Percentiles rank a stretch among this genome's conserved stretches.
phyloP scores from a whole-genome alignment of 2,888 invertebrate genomes.

The Schizaphis graminum region DNA sequence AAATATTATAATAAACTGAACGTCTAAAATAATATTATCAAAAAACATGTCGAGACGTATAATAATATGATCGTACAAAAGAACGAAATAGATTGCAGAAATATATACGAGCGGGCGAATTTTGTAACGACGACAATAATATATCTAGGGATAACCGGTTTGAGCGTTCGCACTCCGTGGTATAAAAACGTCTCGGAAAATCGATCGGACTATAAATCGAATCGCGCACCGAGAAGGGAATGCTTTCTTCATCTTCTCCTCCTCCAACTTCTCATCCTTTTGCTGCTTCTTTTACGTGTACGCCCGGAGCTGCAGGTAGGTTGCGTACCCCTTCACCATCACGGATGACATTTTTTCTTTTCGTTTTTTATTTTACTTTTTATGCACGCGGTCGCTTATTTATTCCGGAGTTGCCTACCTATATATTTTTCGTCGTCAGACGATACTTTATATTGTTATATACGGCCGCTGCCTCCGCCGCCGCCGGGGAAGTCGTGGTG shows the following conservation, averaged over 20 bases:
- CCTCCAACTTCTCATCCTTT: not conserved
- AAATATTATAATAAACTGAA: not conserved
- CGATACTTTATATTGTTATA: slow-evolving; percentile 56
- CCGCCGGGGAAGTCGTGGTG: slow-evolving; percentile 56
- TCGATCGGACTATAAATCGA: slow-evolving; percentile 64
- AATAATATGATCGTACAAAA: not conserved
- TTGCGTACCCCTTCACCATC: slow-evolving; percentile 17
- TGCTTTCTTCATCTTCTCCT: slow-evolving; percentile 36
- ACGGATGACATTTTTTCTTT: slow-evolving; percentile 41
- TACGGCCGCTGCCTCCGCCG: not conserved
- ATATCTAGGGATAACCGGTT: slow-evolving; percentile 48
- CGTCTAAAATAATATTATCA: not conserved
- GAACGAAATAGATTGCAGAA: not conserved
- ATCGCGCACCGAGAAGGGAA: slow-evolving; percentile 47
- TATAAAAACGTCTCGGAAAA: slow-evolving; percentile 61
- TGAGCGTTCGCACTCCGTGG: slow-evolving; percentile 35
- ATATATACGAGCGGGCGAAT: not conserved
- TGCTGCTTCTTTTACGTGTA: not conserved
- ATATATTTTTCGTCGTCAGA: slow-evolving; percentile 61
- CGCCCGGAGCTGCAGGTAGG: not conserved
- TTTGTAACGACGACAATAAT: not conserved
- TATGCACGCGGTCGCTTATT: slow-evolving; percentile 36
- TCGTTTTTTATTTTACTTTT: slow-evolving; percentile 14
- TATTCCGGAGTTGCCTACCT: slow-evolving; percentile 36
- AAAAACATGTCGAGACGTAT: not conserved